Conservation (phyloP, 2,113 vertebrate species). For the Puffinus mauretanicus region DNA sequence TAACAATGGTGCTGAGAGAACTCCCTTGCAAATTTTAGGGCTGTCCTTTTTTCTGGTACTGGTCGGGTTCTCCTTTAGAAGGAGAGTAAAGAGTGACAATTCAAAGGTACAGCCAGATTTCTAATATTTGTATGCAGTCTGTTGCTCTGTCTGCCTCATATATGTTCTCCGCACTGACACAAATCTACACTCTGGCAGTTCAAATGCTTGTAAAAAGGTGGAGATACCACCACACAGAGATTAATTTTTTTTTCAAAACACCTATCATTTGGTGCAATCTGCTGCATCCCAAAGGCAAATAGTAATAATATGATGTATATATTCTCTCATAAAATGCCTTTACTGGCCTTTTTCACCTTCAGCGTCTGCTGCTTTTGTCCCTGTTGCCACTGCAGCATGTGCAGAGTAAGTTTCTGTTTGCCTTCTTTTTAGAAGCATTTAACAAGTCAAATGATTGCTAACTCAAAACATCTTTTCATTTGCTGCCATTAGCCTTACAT, state of each 20-base stretch:
- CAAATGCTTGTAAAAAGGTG: slow-evolving; percentile 12
- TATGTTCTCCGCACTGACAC: background rate
- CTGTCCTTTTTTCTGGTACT: background rate
- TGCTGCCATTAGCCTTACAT: background rate
- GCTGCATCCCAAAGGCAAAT: slow-evolving; percentile 17
- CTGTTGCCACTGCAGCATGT: background rate
- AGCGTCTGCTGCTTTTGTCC: background rate
- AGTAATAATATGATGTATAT: background rate
- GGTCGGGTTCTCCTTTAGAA: background rate
- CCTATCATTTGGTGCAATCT: background rate
- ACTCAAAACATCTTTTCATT: background rate
- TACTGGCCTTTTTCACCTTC: background rate
- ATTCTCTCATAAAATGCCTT: slow-evolving; percentile 8
- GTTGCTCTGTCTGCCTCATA: background rate
- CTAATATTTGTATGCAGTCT: slow-evolving; percentile 26
- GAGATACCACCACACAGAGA: background rate
- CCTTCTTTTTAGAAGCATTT: background rate
- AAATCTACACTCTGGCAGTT: slow-evolving; percentile 26
- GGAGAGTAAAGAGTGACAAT: background rate
- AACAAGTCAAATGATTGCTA: background rate
- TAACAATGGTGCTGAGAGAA: background rate
- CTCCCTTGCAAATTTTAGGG: background rate
- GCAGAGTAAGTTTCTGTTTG: background rate
- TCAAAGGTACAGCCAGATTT: background rate
- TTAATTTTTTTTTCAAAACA: background rate